Percentiles rank a stretch among this genome's conserved stretches.
These are phyloP conservation scores for Diadema setosum DNA, from an alignment of 35 echinoderm and acorn worm genomes.

Conservation along the genomic window DNA sequence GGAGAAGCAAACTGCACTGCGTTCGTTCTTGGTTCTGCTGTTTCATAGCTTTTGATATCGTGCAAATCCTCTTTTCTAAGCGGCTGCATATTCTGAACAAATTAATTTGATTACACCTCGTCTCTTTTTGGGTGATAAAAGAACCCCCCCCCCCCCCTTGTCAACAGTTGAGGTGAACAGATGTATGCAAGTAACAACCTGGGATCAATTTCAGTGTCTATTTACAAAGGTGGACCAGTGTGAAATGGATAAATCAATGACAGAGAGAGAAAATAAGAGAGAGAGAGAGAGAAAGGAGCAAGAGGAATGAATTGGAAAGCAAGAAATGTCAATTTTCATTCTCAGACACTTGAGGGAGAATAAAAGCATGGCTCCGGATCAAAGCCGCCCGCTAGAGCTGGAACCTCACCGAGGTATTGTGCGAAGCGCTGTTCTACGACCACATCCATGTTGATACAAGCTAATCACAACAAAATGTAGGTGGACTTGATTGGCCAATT, in stretches of 20 bases:
- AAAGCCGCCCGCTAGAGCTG: neutral
- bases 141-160: neutral
- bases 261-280: neutral
- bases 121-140: neutral
- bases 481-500: neutral
- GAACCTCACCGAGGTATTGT: neutral
- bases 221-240: neutral
- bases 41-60: no score
- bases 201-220: neutral
- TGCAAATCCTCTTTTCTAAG: neutral
- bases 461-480: constrained; percentile 8
- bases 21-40: no score
- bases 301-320: neutral
- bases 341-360: neutral
- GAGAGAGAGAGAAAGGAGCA: neutral
- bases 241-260: constrained; percentile 1
- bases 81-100: neutral
- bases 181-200: neutral
- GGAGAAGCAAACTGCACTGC: no score
- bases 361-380: neutral
- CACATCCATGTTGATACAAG: neutral
- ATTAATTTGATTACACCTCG: neutral
- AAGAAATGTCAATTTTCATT: no score
- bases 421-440: neutral
- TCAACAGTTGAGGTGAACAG: neutral